Conservation (phyloP, 2,797 vertebrate species). For the Gymnopithys bicolor region DNA sequence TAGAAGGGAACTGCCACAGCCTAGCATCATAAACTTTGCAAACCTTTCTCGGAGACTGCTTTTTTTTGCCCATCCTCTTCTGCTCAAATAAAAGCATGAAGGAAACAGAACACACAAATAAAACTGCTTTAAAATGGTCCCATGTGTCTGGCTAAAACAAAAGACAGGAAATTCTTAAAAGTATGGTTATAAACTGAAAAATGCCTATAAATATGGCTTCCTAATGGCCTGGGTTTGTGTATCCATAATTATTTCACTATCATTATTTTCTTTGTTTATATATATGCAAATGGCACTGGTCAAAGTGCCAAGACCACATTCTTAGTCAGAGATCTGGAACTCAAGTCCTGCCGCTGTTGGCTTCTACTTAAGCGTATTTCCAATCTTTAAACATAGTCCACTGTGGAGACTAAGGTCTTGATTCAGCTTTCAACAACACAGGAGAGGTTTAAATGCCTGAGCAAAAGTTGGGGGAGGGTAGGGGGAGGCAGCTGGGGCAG, state of each 20-base stretch:
- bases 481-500: no score
- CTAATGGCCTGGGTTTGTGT: background rate
- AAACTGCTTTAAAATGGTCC: constrained; percentile 39
- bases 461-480: fast-evolving
- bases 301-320: background rate
- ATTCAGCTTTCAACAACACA: background rate
- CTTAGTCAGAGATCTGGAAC: background rate
- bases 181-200: constrained; percentile 25
- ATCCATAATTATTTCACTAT: background rate
- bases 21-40: constrained; percentile 11
- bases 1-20: constrained; percentile 5
- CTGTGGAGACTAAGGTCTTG: background rate
- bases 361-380: background rate
- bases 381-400: background rate
- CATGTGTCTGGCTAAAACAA: constrained; percentile 33
- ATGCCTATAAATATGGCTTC: constrained; percentile 22
- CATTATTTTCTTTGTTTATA: background rate
- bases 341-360: background rate
- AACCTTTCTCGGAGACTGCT: constrained; percentile 2
- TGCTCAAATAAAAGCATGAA: constrained; percentile 19
- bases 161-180: constrained; percentile 57
- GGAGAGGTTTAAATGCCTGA: background rate
- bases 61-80: constrained; percentile 38
- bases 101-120: constrained; percentile 63
- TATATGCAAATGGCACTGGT: background rate